phyloP scores from a whole-genome alignment of 2,113 vertebrate species.

The Paramormyrops kingsleyae region DNA sequence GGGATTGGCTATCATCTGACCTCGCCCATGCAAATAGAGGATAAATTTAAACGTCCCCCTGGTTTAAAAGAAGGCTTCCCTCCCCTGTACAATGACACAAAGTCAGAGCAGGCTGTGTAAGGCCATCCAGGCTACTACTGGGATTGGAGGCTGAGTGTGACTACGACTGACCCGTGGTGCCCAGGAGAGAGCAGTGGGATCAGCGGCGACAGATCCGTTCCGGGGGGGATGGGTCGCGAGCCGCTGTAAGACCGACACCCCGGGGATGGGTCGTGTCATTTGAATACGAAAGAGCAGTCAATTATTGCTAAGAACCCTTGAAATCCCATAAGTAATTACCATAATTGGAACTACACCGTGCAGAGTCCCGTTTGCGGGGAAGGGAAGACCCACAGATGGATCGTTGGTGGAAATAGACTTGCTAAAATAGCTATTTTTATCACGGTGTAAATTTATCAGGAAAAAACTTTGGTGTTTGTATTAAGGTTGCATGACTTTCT shows the following conservation, averaged over 20 bases:
- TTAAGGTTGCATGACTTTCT: background rate
- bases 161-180: background rate
- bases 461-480: conserved; percentile 6
- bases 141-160: background rate
- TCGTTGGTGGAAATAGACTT: background rate
- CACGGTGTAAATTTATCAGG: background rate
- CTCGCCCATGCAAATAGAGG: background rate
- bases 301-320: conserved; percentile 25
- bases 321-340: conserved; percentile 29
- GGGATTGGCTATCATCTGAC: background rate
- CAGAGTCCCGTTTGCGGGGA: background rate
- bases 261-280: conserved; percentile 9
- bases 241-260: conserved; percentile 6
- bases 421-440: background rate
- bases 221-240: background rate
- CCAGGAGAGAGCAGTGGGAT: background rate
- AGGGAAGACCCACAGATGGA: background rate
- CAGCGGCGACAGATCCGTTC: background rate
- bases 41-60: background rate
- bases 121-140: background rate
- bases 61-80: background rate
- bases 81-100: background rate
- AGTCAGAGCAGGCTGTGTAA: background rate
- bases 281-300: conserved; percentile 28
- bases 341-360: conserved; percentile 22